Evolutionary conservation across 2,797 vertebrate species (phyloP), one percentile per base, ranked within the genome.

Genomic region (Pseudochirops cupreus): DNA sequence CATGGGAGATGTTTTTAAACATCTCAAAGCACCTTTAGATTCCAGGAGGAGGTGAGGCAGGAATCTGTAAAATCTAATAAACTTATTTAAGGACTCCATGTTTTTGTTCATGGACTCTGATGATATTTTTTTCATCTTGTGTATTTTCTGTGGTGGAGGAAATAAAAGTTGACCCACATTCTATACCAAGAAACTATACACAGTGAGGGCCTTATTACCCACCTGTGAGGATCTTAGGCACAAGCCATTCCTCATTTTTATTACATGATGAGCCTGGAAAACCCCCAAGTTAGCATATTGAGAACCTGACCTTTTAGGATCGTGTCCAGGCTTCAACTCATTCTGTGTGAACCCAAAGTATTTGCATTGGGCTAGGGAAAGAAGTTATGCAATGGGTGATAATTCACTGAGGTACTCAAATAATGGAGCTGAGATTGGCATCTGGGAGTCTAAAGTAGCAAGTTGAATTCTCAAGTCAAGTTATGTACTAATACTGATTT

Each of bases 361-460:
- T 9, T 50, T 26, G 39, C 74, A 46, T 4, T 46, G 39, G 4
- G 3, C 39, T 50, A 26, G 10, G 39, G 39, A 87, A 87, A 50
- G 33, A 46, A 46, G 7, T 87, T 50, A 50, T 50, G 24, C 1
- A 39, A 50, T 4, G 10, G 39, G 62, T 52, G 7, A 89, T 11
- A 9, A 2, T 16, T 33, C 31, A 29, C 13, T 5, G 31, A 29
- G 24, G 21, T 12, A n/a, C 58, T 11, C 18, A 92, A 95, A 94
- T 53, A 92, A 90, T 1, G 50, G 74, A 62, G 16, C 29, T 16
- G 9, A 96, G n/a, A 26, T 29, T 91, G 18, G 7, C 74, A 55
- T 53, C 56, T 46, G 52, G 62, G 92, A 93, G n/a, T 52, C 93
- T 52, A 26, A n/a, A 97, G 62, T 67, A 92, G 3, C 7, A 59